Percentiles rank a stretch among this genome's conserved stretches.
These are phyloP conservation scores for Tyrannus savana DNA, from an alignment of 2,113 vertebrate genomes.

Conservation along the genomic window DNA sequence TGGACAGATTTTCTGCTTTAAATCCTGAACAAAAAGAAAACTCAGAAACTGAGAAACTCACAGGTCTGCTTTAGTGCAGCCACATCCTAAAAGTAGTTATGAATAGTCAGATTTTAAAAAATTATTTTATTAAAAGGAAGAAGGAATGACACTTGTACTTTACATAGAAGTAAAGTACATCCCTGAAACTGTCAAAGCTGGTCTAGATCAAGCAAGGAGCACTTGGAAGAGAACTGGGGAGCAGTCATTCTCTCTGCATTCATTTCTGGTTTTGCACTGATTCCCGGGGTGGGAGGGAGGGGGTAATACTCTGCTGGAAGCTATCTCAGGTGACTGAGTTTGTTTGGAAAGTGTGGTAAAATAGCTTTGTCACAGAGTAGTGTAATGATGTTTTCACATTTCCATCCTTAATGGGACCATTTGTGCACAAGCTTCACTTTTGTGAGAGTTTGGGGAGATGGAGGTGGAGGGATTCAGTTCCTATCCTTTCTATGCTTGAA, in stretches of 20 bases:
- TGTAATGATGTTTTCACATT: not conserved
- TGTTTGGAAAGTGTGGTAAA: not conserved
- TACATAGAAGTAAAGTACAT: not conserved
- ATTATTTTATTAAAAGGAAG: not conserved
- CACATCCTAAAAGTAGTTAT: not conserved
- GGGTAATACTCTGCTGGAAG: not conserved
- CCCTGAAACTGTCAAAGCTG: not conserved
- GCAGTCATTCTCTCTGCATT: not conserved
- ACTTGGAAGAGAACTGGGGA: not conserved
- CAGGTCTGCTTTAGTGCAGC: not conserved
- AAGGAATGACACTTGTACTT: not conserved
- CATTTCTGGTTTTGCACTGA: not conserved
- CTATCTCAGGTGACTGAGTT: not conserved
- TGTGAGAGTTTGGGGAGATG: fast-evolving
- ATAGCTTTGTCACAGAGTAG: not conserved
- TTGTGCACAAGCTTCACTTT: not conserved
- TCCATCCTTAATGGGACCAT: not conserved
- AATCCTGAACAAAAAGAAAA: not conserved
- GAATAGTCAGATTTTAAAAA: not conserved
- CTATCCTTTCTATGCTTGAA: not conserved
- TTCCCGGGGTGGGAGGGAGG: not conserved
- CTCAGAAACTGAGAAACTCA: not conserved
- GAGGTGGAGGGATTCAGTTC: not conserved
- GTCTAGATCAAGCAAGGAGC: not conserved
- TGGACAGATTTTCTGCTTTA: not conserved